Evolutionary conservation across 2,797 vertebrate genomes (phyloP).

Genomic region (Cygnus olor): DNA sequence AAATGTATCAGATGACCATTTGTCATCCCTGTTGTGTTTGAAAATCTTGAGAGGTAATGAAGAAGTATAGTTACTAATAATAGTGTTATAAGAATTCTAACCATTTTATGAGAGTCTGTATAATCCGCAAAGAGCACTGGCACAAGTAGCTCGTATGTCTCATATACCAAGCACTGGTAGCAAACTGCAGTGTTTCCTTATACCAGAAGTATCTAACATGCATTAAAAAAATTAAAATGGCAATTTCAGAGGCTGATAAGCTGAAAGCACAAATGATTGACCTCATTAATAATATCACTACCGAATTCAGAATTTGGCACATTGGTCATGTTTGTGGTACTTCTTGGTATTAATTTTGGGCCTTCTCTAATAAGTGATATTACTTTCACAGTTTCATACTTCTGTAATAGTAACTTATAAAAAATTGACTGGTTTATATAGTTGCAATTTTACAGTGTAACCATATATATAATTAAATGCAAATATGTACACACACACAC

Average conservation of each 20-base stretch:
- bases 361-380: background rate
- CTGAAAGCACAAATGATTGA: conserved; percentile 21
- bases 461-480: background rate
- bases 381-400: background rate
- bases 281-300: conserved; percentile 5
- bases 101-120: conserved; percentile 22
- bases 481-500: background rate
- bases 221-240: background rate
- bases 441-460: background rate
- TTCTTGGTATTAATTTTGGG: background rate
- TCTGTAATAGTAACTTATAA: background rate
- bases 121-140: background rate
- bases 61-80: conserved; percentile 8
- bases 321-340: background rate
- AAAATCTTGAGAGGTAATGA: conserved; percentile 18
- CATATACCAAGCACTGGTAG: conserved; percentile 19
- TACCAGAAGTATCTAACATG: background rate
- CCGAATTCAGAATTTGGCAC: conserved; percentile 18
- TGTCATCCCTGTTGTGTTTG: conserved; percentile 31
- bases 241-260: conserved; percentile 19
- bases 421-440: background rate
- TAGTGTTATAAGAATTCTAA: conserved; percentile 33
- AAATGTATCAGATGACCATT: conserved; percentile 32
- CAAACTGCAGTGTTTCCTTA: conserved; percentile 30
- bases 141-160: conserved; percentile 21